Percentiles rank a stretch among this genome's conserved stretches.
Evolutionary conservation across 2,797 vertebrate species (phyloP).

Genomic region (Sebastiscus tertius): DNA sequence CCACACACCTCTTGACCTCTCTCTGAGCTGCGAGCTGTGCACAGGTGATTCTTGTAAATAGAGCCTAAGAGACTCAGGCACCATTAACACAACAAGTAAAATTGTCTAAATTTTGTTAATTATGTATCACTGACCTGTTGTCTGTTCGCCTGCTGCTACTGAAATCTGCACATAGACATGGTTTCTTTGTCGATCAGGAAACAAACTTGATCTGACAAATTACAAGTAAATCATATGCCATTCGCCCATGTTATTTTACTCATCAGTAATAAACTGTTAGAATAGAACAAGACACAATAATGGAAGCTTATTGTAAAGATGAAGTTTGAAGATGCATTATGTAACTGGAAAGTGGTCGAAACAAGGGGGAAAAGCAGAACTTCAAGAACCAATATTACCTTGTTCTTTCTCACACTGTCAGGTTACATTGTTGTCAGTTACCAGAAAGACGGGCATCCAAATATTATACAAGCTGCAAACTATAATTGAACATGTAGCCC

Average conservation of each 20-base stretch:
- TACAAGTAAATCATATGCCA: not conserved
- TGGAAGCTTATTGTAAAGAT: not conserved
- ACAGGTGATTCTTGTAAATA: not conserved
- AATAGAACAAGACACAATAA: too few relatives aligned
- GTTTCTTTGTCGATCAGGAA: not conserved
- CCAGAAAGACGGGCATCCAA: not conserved
- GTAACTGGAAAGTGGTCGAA: not conserved
- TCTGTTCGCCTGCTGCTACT: not conserved
- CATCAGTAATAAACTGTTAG: too few relatives aligned
- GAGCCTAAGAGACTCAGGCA: not conserved
- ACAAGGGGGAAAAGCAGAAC: not conserved
- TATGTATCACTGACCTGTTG: not conserved
- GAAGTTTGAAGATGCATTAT: not conserved
- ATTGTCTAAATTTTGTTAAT: conserved; percentile 5
- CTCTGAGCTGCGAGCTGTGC: not conserved
- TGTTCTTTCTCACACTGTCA: not conserved
- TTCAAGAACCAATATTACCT: not conserved
- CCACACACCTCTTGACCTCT: conserved; percentile 3
- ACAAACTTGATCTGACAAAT: too few relatives aligned
- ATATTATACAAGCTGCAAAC: conserved; percentile 6
- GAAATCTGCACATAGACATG: not conserved
- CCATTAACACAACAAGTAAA: not conserved
- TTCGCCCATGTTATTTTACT: too few relatives aligned
- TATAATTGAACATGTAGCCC: conserved; percentile 26
- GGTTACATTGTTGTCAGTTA: not conserved